Base-by-base conservation (phyloP, 2,888 invertebrate genomes). In the Cremastobaeus sp. region DNA sequence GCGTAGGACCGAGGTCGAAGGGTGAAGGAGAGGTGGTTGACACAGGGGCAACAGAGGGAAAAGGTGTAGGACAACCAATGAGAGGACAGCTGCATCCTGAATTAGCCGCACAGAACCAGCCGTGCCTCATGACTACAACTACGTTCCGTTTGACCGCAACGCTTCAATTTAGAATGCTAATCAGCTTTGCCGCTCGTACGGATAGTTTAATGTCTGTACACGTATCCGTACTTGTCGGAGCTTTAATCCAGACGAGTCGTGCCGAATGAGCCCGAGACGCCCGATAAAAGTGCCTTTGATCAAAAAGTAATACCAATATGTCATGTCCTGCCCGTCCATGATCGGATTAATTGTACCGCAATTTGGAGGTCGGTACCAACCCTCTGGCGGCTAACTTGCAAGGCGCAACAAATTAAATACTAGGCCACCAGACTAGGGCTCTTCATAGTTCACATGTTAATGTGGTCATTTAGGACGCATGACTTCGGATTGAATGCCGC, bases 91-190 rank as follows among this genome's bases (percentile, higher is more conserved):
- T 55, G 78, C 78, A 79, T 80, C 78, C 82, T 76, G 81, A 84
- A 84, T 84, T 83, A 83, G 81, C 81, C 78, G 76, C 79, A 79
- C 81, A 79, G 79, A 83, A 82, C 81, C 77, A 81, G 78, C 80
- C 79, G 78, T 79, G 79, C 75, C 66, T 78, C 79, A 59, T 69
- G 64, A 70, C 71, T 66, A 70, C 65, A 78, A 77, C 79, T 76
- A 78, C 77, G 76, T 75, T 76, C 70, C 78, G 79, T 80, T 82
- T 78, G 79, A 84, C 86, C 85, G 81, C 85, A 86, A 82, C 84
- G 86, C 85, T 86, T 86, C 86, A 86, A 87, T 87, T 86, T 85
- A 85, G 84, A 86, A 86, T 87, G 86, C 86, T 87, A 87, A 87
- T 87, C 85, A 85, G 85, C 78, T 71, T 76, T 71, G 34, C 66